Evolutionary conservation across 2,113 vertebrate genomes (phyloP).

Genomic region (human): DNA sequence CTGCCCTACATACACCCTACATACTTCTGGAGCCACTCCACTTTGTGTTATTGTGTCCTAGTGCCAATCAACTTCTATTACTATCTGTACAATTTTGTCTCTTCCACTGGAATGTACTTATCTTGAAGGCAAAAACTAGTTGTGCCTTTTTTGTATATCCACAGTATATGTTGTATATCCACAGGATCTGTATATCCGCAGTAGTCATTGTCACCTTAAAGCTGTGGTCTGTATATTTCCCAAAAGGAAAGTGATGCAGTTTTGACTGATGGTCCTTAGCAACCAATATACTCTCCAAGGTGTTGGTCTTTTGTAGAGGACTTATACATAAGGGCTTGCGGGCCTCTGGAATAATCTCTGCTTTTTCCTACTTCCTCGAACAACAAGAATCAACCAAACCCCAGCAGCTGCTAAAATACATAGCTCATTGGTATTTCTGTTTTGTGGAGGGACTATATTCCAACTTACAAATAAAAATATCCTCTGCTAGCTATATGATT

Average conservation of each 20-base stretch:
- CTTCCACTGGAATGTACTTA: background rate
- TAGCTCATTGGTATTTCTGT: background rate
- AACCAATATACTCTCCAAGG: background rate
- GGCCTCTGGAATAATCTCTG: background rate
- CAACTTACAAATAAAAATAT: constrained; percentile 1
- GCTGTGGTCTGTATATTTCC: background rate
- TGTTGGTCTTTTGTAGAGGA: background rate
- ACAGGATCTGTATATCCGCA: no score
- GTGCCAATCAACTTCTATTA: background rate
- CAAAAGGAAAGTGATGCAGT: background rate
- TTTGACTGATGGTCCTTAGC: background rate
- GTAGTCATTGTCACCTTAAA: background rate
- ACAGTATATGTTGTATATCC: background rate
- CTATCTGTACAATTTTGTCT: background rate
- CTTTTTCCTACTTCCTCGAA: background rate
- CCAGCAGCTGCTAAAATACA: background rate
- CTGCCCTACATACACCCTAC: background rate
- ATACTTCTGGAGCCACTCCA: background rate
- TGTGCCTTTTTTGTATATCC: background rate
- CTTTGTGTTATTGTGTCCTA: background rate
- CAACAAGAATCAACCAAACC: background rate
- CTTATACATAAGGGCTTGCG: background rate
- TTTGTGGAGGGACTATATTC: background rate
- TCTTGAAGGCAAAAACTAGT: background rate
- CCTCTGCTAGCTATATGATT: background rate